These are phyloP conservation scores for Trichechus manatus DNA, from an alignment of 2,113 vertebrate species.

Conservation along the genomic window DNA sequence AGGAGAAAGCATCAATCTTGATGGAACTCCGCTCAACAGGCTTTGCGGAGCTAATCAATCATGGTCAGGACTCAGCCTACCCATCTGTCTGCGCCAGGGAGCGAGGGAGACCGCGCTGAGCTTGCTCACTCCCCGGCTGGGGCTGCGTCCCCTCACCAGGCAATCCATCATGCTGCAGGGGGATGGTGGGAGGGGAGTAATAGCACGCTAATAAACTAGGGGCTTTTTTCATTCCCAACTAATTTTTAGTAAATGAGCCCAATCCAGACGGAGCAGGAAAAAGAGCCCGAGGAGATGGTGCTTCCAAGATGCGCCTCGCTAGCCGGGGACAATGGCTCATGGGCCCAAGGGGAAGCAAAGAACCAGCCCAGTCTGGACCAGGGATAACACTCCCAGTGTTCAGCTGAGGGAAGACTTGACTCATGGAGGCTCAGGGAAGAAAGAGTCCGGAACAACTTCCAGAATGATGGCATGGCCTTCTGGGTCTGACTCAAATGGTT, in stretches of 20 bases:
- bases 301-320: constrained; percentile 81
- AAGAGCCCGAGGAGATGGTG: constrained; percentile 81
- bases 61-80: constrained; percentile 91
- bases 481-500: neutral
- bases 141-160: constrained; percentile 89
- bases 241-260: constrained; percentile 89
- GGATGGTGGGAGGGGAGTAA: constrained; percentile 88
- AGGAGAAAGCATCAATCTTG: constrained; percentile 94
- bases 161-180: constrained; percentile 90
- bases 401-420: neutral
- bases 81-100: constrained; percentile 92
- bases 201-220: constrained; percentile 90
- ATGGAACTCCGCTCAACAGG: constrained; percentile 93
- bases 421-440: neutral
- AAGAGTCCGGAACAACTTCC: neutral
- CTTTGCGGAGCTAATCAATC: constrained; percentile 93
- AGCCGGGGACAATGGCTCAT: constrained; percentile 84
- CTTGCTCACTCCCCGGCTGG: constrained; percentile 89
- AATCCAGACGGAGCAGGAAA: constrained; percentile 72
- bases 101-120: constrained; percentile 89
- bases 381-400: neutral
- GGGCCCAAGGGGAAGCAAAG: constrained; percentile 62
- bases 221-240: constrained; percentile 85
- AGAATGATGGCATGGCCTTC: neutral
- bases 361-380: neutral